Conservation (phyloP, 2,113 vertebrate genomes). For the Perca schrenkii region DNA sequence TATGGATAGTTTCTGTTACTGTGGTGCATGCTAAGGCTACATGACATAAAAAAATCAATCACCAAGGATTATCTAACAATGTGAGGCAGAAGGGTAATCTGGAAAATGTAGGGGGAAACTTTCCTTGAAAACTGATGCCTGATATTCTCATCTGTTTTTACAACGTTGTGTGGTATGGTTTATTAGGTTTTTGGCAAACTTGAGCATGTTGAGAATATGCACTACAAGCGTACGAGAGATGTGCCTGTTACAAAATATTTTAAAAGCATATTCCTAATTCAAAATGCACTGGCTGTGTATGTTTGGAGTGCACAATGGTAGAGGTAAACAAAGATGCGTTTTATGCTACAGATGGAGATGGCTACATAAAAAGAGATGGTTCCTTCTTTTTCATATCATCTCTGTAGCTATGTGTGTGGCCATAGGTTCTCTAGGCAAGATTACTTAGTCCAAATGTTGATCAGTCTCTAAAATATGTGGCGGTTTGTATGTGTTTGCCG, state of each 20-base stretch:
- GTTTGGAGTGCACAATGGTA: constrained; percentile 37
- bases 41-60: not conserved
- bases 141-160: constrained; percentile 23
- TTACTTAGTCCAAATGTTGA: not conserved
- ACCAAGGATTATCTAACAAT: not conserved
- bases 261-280: constrained; percentile 19
- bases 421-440: not conserved
- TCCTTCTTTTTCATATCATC: not conserved
- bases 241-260: constrained; percentile 9
- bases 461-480: not conserved
- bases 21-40: not conserved
- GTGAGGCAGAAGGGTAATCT: constrained; percentile 8
- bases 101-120: not conserved
- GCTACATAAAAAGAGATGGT: constrained; percentile 12
- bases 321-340: constrained; percentile 25
- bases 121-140: constrained; percentile 18
- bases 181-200: constrained; percentile 29
- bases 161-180: constrained; percentile 18
- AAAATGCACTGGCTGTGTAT: constrained; percentile 69
- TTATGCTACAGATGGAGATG: constrained; percentile 35
- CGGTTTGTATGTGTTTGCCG: not conserved
- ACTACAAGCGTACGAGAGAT: not conserved
- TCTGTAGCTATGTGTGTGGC: not conserved
- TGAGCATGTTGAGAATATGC: not conserved
- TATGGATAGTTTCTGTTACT: constrained; percentile 2